Conservation (phyloP, 2,113 vertebrate species). For the Sterna hirundo region DNA sequence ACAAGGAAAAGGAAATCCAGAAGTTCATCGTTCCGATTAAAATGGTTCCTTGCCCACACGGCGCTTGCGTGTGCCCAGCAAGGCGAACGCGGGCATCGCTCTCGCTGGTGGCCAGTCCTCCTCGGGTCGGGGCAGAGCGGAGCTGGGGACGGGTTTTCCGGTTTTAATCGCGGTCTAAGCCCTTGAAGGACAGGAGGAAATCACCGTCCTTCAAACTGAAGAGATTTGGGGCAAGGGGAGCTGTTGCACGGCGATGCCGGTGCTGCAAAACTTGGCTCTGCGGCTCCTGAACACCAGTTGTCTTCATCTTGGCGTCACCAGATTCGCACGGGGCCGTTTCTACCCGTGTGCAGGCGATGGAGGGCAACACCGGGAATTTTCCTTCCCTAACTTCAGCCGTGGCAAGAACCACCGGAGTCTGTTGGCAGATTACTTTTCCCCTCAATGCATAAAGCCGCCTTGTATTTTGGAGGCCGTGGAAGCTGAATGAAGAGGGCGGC, state of each 20-base stretch:
- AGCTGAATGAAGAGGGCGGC: background rate
- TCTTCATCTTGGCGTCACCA: too few species aligned
- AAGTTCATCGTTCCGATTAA: background rate
- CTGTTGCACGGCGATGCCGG: background rate
- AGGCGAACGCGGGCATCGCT: rapidly evolving
- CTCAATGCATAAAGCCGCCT: background rate
- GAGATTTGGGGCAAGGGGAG: background rate
- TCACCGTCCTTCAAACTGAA: background rate
- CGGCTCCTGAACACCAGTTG: background rate
- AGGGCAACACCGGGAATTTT: background rate
- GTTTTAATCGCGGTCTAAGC: background rate
- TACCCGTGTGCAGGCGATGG: rapidly evolving
- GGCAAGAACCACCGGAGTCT: background rate
- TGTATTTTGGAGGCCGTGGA: background rate
- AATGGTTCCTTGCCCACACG: background rate
- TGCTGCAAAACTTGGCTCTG: background rate
- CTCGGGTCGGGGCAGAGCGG: background rate
- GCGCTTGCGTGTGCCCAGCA: rapidly evolving
- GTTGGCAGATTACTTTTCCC: background rate
- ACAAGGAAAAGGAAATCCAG: background rate
- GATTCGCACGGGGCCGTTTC: background rate
- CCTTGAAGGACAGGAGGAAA: background rate
- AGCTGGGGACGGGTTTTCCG: background rate
- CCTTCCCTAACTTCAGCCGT: rapidly evolving
- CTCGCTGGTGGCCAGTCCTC: background rate